Evolutionary conservation across 2,797 vertebrate genomes (phyloP).

Genomic region (Percopsis omiscomaycus): DNA sequence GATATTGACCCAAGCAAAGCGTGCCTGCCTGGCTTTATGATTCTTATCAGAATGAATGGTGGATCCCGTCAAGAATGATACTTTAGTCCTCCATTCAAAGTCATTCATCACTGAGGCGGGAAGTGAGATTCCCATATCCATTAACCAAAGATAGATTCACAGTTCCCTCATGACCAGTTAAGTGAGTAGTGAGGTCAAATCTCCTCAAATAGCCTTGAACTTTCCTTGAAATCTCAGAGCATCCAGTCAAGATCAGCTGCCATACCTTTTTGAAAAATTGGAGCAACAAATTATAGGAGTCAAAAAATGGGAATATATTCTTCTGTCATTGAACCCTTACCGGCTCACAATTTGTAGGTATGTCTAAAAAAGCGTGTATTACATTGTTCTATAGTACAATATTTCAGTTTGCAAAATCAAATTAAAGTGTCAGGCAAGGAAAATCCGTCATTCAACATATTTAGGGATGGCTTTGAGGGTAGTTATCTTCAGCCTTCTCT

Average conservation of each 20-base stretch:
- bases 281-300: constrained; percentile 14
- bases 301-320: background rate
- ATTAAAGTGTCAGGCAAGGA: no score
- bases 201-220: constrained; percentile 71
- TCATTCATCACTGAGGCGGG: constrained; percentile 73
- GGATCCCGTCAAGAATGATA: constrained; percentile 64
- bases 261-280: constrained; percentile 17
- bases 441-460: background rate
- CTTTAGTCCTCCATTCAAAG: constrained; percentile 67
- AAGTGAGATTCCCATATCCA: constrained; percentile 73
- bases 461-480: background rate
- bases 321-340: background rate
- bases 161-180: constrained; percentile 70
- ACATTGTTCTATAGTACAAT: no score
- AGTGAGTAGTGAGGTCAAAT: constrained; percentile 65
- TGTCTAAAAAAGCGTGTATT: no score
- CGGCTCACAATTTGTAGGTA: no score
- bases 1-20: constrained; percentile 75
- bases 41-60: constrained; percentile 74
- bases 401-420: no score
- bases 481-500: constrained; percentile 5
- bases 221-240: constrained; percentile 68
- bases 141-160: constrained; percentile 74
- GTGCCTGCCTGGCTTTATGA: constrained; percentile 65
- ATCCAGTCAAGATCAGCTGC: constrained; percentile 39